Base-by-base conservation (phyloP, 1,140 invertebrate genomes). In the Neodiprion pinetum region DNA sequence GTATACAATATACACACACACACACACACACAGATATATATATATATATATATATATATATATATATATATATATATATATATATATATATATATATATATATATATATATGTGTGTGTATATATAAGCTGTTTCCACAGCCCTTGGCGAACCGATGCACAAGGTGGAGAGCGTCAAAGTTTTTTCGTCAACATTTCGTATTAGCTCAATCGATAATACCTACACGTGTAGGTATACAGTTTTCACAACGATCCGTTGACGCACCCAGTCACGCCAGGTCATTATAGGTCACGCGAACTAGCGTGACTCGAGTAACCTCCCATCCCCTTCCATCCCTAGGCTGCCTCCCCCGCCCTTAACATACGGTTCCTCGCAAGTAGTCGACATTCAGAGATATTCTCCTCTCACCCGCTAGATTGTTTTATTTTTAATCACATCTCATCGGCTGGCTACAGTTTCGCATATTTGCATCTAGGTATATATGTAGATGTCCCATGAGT, bases 271-370 rank as follows among this genome's bases (percentile, higher is more conserved):
- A 61, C 53, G 53, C 53, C 9, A 9, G 53, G 53, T 61, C 53
- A 61, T 61, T 61, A 61, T 12, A 61, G 53, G 72, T 73, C 75
- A 76, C 75, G 75, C 75, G 72, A 76, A 72, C 68, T 76, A 48
- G 75, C 75, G 75, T 76, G 75, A 73, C 72, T 49, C 40, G 17
- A 68, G 48, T 66, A 76, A 66, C 70, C 70, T 48, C 47, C 73
- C 65, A 17, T 61, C 2, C 4, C 17, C 12, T 7, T 14, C 12
- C 61, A 21, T 1, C 12, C 17, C 61, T 61, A 11, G 10, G n/a
- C 67, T 47, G 4, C 17, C 67, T 11, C 5, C 28, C 12, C 23
- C 67, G 8, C 17, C 67, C 1, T 61, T n/a, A 40, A 40, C 28
- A 47, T 69, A 47, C 11, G 67, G 17, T 47, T 21, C 40, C 21